Conservation (phyloP, 2,113 vertebrate species). For the Lagenorhynchus albirostris region DNA sequence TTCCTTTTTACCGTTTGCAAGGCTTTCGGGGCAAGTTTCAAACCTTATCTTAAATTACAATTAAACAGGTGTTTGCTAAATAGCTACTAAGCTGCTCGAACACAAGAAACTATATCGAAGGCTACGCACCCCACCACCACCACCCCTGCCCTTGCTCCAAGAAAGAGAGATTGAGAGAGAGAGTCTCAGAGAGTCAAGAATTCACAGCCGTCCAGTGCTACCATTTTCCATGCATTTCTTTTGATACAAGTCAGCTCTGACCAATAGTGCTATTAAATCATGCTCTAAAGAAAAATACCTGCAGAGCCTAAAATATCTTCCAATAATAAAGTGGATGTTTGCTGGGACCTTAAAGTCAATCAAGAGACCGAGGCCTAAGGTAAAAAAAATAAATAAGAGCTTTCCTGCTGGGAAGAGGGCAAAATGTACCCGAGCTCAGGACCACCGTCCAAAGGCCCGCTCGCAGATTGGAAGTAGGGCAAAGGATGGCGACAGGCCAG, state of each 20-base stretch:
- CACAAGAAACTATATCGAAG: not conserved
- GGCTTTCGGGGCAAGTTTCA: not conserved
- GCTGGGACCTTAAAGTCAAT: not conserved
- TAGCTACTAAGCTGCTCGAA: not conserved
- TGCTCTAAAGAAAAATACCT: slow-evolving; percentile 35
- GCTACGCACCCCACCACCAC: not conserved
- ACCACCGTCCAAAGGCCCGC: not conserved
- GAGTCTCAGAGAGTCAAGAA: not conserved
- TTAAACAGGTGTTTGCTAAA: slow-evolving; percentile 25
- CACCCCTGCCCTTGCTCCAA: not conserved
- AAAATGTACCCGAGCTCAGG: not conserved
- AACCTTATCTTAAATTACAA: not conserved
- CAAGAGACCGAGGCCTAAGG: not conserved
- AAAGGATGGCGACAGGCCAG: not conserved
- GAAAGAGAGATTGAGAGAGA: no score
- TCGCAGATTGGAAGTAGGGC: not conserved
- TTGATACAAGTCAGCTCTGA: not conserved
- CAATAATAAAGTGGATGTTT: not conserved
- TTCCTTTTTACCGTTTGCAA: not conserved
- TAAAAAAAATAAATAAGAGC: not conserved
- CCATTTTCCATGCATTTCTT: not conserved
- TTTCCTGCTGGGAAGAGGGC: not conserved
- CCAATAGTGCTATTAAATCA: not conserved
- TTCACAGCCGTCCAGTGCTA: not conserved
- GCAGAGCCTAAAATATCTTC: slow-evolving; percentile 18